Evolutionary conservation across 2,113 vertebrate species (phyloP).

Genomic region (Eulemur macaco): DNA sequence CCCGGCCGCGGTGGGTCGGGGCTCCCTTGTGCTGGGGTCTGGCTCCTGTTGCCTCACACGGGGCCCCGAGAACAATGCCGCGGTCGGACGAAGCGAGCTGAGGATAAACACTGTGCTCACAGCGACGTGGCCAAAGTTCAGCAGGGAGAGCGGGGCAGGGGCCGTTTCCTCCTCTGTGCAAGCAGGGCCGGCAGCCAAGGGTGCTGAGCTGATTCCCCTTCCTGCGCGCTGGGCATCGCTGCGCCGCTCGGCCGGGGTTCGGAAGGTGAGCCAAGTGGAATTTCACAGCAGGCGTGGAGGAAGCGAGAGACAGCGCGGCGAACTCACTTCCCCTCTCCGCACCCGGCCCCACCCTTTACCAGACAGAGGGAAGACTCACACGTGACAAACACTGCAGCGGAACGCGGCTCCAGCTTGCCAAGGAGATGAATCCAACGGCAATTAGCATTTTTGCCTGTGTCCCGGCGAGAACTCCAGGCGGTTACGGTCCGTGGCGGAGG

Average conservation of each 20-base stretch:
- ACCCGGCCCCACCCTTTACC: not conserved
- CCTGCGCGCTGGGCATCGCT: slow-evolving; percentile 67
- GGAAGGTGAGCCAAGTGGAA: slow-evolving; percentile 71
- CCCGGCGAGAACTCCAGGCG: not conserved
- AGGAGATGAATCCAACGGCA: slow-evolving; percentile 9
- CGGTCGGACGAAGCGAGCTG: not conserved
- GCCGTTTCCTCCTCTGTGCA: slow-evolving; percentile 67
- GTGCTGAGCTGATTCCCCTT: slow-evolving; percentile 65
- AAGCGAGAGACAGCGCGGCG: slow-evolving; percentile 43
- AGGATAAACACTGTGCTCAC: slow-evolving; percentile 67
- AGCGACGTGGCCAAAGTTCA: slow-evolving; percentile 65
- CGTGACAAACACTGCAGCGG: not conserved
- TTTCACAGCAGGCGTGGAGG: slow-evolving; percentile 54
- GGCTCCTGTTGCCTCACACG: slow-evolving; percentile 43
- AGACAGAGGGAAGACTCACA: not conserved
- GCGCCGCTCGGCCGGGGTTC: slow-evolving; percentile 30
- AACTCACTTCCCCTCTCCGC: not conserved
- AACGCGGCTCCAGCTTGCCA: not conserved
- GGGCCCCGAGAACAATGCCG: no score
- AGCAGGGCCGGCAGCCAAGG: slow-evolving; percentile 66
- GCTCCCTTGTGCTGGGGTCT: slow-evolving; percentile 60
- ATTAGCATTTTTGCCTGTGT: not conserved
- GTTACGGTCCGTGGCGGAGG: not conserved
- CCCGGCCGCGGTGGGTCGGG: slow-evolving; percentile 43
- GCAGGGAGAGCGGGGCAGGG: not conserved